Evolutionary conservation across 2,113 vertebrate genomes (phyloP), one percentile per base, ranked within the genome.

Genomic region (Nasalis larvatus): DNA sequence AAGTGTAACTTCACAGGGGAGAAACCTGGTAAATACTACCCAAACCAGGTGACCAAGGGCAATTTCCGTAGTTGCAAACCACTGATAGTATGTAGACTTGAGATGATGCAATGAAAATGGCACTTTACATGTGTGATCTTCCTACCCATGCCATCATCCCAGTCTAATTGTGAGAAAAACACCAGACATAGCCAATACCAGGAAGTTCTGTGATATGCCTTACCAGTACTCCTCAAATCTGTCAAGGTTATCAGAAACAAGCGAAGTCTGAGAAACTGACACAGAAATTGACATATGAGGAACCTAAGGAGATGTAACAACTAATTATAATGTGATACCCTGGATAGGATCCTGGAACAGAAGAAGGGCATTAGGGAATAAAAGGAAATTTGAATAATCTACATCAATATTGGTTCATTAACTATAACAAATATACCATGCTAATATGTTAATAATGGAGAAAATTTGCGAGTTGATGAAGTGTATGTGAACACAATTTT

Each of bases 1-100:
- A 18, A 23, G 2, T 0, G 0, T 40, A 32, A 13, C 30, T 9
- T 23, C 14, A n/a, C 23, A 3, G 7, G 69, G 27, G 2, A 20
- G 40, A 45, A 88, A 5, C 35, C 35, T 80, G 35, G 30, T 32
- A 8, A 40, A 20, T 13, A 6, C 8, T 18, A 8, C 25, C 35
- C 60, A 16, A 54, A 12, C n/a, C 73, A 8, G 27, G n/a, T 14
- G 10, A 49, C 3, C 40, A 35, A 60, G 17, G 68, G 11, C 74
- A 30, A 8, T 17, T 47, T 42, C 27, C n/a, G 5, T 37, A 40
- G 54, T 21, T 20, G 1, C 32, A 40, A 37, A 12, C 82, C 66
- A 18, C 69, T n/a, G 91, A n/a, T 23, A 27, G 25, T 12, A 20
- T 11, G 23, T 63, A 12, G 13, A 30, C 20, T 90, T 42, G 58